Evolutionary conservation across 2,113 vertebrate genomes (phyloP).

Genomic region (Struthio camelus): DNA sequence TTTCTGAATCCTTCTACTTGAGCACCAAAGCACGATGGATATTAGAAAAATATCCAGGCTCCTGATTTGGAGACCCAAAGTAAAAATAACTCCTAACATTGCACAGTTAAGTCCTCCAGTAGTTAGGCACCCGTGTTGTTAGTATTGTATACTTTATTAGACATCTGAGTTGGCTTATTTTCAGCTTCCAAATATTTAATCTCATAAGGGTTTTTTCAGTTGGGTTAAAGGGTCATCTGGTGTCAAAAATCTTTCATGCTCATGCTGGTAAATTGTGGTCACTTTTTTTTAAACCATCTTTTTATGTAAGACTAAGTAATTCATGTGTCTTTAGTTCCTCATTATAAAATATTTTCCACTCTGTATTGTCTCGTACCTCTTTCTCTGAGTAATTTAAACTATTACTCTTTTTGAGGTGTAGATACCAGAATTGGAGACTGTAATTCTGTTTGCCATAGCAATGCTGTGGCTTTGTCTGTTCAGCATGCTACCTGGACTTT

Average conservation of each 20-base stretch:
- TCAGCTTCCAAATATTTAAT: not conserved
- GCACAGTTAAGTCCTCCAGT: not conserved
- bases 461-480: not conserved
- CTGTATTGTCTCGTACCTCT: not conserved
- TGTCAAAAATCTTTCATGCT: not conserved
- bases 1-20: not conserved
- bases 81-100: not conserved
- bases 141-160: not conserved
- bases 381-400: not conserved
- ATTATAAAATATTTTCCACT: not conserved
- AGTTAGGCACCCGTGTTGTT: not conserved
- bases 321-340: not conserved
- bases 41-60: not conserved
- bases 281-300: not conserved
- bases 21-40: not conserved
- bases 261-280: not conserved
- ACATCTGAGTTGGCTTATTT: not conserved
- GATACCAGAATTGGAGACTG: not conserved
- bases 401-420: not conserved
- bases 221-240: not conserved
- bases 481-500: not conserved
- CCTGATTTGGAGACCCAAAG: not conserved
- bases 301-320: not conserved
- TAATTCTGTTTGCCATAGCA: rapidly evolving
- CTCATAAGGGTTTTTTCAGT: not conserved